phyloP scores from a whole-genome alignment of 2,113 vertebrate species.

The Suricata suricatta region DNA sequence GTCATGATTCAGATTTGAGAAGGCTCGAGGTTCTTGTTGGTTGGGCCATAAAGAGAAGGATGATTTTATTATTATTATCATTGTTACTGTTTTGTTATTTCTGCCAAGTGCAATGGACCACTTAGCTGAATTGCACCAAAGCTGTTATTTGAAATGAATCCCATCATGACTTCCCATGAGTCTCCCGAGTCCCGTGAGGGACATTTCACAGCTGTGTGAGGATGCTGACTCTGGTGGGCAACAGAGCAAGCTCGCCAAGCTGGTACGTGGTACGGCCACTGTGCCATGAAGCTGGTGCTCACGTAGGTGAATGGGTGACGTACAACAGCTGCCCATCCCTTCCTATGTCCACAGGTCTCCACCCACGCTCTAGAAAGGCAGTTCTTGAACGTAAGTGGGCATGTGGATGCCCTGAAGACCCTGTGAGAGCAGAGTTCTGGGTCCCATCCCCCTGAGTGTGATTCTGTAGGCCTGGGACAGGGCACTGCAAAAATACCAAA shows the following conservation, averaged over 20 bases:
- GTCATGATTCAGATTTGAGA: neutral
- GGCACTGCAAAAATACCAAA: neutral
- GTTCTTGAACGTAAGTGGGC: neutral
- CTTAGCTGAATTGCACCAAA: neutral
- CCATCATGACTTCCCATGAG: neutral
- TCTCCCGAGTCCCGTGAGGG: neutral
- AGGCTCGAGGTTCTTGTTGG: neutral
- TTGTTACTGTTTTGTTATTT: neutral
- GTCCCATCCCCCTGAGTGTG: neutral
- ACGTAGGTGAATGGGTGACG: neutral
- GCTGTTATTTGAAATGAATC: neutral
- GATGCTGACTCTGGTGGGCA: neutral
- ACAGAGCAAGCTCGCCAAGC: neutral
- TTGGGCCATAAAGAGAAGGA: neutral
- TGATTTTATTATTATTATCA: neutral
- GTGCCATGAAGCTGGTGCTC: neutral
- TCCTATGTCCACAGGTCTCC: neutral
- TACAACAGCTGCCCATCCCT: neutral
- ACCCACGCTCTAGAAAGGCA: neutral
- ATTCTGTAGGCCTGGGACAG: neutral
- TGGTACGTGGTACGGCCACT: neutral
- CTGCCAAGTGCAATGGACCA: neutral
- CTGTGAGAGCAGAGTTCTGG: neutral
- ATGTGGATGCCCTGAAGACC: neutral
- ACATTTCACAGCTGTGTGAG: neutral